A percentile compares a stretch with the other conserved stretches of the same genome.
Conservation (phyloP, 1,140 invertebrate species). For the Philaenus spumarius region DNA sequence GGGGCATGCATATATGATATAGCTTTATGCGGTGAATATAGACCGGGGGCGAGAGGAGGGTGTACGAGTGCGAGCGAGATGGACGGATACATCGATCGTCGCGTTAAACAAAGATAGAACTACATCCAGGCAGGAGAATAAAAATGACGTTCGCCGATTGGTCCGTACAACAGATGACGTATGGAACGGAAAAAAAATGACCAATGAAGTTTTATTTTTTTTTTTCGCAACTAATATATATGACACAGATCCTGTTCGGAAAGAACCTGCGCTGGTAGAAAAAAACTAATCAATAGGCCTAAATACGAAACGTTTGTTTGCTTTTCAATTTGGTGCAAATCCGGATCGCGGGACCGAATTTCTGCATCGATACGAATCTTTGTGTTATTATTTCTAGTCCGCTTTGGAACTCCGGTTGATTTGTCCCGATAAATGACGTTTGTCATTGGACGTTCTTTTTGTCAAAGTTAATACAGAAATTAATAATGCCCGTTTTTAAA, state of each 20-base stretch:
- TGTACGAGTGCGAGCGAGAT: conserved; percentile 7
- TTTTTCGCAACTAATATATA: neutral
- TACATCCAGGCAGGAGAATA: conserved; percentile 1
- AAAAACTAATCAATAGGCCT: conserved; percentile 16
- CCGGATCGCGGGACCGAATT: no score
- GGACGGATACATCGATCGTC: neutral
- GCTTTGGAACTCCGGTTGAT: no score
- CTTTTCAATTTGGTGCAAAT: no score
- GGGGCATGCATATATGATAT: neutral
- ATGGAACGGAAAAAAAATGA: conserved; percentile 12
- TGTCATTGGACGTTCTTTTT: no score
- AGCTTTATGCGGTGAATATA: conserved; percentile 1
- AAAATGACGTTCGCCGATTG: conserved; percentile 15
- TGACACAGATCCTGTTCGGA: conserved; percentile 8
- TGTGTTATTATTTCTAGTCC: no score
- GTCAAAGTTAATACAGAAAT: no score
- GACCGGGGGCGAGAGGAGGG: neutral
- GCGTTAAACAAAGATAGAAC: neutral
- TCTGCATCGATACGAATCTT: no score
- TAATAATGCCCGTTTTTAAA: no score
- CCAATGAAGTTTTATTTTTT: conserved; percentile 16
- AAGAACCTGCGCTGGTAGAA: conserved; percentile 5
- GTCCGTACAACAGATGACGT: conserved; percentile 13
- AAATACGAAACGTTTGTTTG: no score
- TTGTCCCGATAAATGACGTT: no score